phyloP scores from a whole-genome alignment of 2,888 invertebrate species.

The Meliscaeva auricollis region DNA sequence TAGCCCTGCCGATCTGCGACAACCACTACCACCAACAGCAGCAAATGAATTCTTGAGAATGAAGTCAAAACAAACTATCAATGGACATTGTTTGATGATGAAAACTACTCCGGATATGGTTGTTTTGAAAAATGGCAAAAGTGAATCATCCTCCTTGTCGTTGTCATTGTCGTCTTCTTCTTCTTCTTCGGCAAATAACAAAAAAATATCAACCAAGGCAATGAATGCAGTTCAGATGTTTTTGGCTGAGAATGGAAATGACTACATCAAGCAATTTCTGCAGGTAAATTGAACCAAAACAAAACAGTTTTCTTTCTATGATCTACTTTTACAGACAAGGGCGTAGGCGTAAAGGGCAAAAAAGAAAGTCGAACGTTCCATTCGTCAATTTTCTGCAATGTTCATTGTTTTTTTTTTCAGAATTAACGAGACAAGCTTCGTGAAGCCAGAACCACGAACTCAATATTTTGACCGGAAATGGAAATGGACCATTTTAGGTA shows the following conservation, averaged over 20 bases:
- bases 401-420: too few relatives aligned
- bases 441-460: too few relatives aligned
- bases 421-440: too few relatives aligned
- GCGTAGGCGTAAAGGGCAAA: background rate
- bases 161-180: background rate
- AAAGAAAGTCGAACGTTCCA: too few relatives aligned
- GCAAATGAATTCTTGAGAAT: conserved; percentile 29
- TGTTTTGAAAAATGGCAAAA: conserved; percentile 32
- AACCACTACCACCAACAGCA: background rate
- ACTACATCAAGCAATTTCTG: conserved; percentile 88
- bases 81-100: conserved; percentile 36
- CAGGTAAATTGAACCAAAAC: conserved; percentile 84
- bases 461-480: too few relatives aligned
- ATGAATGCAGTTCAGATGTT: conserved; percentile 87
- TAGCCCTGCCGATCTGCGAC: conserved; percentile 52
- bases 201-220: conserved; percentile 86
- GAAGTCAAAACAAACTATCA: conserved; percentile 39
- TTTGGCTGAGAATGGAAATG: conserved; percentile 87
- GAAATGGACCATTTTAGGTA: too few relatives aligned
- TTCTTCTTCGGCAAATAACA: conserved; percentile 52
- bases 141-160: conserved; percentile 24
- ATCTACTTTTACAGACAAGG: background rate
- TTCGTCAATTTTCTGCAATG: too few relatives aligned
- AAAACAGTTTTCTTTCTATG: background rate
- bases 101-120: conserved; percentile 25